These are phyloP conservation scores for Sphaerodactylus townsendi DNA, from an alignment of 2,113 vertebrate genomes.

Conservation along the genomic window DNA sequence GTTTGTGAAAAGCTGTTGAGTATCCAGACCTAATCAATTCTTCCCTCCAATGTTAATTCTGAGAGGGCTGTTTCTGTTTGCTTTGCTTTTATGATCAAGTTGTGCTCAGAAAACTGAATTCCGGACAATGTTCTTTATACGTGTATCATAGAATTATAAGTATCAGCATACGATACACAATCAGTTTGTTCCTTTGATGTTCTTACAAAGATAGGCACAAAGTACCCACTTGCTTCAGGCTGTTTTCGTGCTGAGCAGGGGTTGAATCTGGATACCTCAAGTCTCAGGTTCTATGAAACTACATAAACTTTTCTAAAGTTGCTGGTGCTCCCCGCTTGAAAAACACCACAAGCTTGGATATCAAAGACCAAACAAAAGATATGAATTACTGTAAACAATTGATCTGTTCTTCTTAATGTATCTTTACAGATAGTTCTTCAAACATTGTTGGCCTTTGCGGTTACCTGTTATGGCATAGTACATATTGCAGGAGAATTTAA, in stretches of 20 bases:
- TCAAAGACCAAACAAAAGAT: neutral
- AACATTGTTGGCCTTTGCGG: slow-evolving; percentile 91
- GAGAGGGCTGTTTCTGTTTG: neutral
- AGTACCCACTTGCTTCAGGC: neutral
- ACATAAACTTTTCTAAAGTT: neutral
- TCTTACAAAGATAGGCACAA: neutral
- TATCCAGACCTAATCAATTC: neutral
- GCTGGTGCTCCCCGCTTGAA: too few relatives aligned
- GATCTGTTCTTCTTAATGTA: slow-evolving; percentile 27
- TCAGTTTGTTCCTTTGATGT: neutral
- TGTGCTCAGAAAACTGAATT: neutral
- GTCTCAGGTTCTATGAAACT: neutral
- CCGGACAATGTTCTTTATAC: neutral
- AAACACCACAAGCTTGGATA: neutral
- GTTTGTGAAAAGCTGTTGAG: neutral
- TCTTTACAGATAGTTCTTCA: slow-evolving; percentile 92
- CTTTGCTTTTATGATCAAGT: too few relatives aligned
- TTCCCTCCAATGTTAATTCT: neutral
- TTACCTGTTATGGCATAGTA: slow-evolving; percentile 96
- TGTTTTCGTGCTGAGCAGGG: neutral
- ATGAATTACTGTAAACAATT: neutral
- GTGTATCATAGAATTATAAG: neutral
- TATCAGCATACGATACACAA: too few relatives aligned
- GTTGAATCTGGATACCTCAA: neutral
- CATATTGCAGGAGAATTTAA: slow-evolving; percentile 94